A percentile compares a stretch with the other conserved stretches of the same genome.
Evolutionary conservation across 2,888 invertebrate species (phyloP).

Genomic region (Synanthedon andrenaeformis): DNA sequence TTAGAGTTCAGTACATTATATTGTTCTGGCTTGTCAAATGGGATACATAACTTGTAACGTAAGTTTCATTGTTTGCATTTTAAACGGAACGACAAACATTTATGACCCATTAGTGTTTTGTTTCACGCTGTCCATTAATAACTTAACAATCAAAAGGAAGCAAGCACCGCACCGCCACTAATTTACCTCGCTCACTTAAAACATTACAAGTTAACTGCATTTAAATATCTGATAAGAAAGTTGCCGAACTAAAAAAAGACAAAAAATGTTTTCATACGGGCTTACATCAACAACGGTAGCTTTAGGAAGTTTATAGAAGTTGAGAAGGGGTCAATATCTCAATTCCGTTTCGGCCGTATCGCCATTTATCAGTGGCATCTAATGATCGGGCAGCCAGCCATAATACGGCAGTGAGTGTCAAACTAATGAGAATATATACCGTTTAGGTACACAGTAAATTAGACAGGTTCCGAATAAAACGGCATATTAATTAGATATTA

Average conservation of each 20-base stretch:
- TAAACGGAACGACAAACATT: constrained; percentile 32
- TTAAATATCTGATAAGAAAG: constrained; percentile 34
- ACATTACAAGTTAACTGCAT: constrained; percentile 39
- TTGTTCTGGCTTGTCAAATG: not conserved
- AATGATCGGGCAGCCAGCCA: constrained; percentile 53
- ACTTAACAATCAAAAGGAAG: constrained; percentile 39
- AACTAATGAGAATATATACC: constrained; percentile 66
- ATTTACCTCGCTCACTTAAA: constrained; percentile 26
- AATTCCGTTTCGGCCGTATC: constrained; percentile 44
- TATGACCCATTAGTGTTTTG: constrained; percentile 50
- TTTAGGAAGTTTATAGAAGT: constrained; percentile 26
- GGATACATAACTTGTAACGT: not conserved
- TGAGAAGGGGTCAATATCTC: constrained; percentile 37
- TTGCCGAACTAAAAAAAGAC: constrained; percentile 4
- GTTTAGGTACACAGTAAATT: constrained; percentile 55
- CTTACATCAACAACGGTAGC: constrained; percentile 24
- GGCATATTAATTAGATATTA: constrained; percentile 67
- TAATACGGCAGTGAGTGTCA: constrained; percentile 59
- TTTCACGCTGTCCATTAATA: constrained; percentile 47
- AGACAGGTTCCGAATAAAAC: constrained; percentile 49
- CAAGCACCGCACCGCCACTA: constrained; percentile 17
- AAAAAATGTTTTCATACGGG: constrained; percentile 18
- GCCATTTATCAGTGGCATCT: constrained; percentile 54
- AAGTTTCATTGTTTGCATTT: constrained; percentile 12
- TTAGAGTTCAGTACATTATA: too few species aligned